These are phyloP conservation scores for Anableps anableps DNA, from an alignment of 2,797 vertebrate genomes.

Conservation along the genomic window DNA sequence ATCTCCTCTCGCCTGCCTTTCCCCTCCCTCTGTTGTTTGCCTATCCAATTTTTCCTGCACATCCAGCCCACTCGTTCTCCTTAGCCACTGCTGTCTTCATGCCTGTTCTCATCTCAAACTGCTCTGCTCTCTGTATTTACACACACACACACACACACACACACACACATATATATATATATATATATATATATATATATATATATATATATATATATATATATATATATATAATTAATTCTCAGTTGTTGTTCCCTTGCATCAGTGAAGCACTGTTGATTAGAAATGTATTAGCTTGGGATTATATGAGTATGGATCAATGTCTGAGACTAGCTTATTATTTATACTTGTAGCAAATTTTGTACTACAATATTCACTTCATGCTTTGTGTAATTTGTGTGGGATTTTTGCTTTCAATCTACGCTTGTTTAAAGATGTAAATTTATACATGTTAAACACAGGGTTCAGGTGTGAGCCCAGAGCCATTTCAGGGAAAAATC, in stretches of 20 bases:
- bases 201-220: neutral
- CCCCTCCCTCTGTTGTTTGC: slow-evolving; percentile 62
- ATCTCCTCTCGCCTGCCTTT: slow-evolving; percentile 59
- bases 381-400: slow-evolving; percentile 7
- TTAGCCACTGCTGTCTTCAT: slow-evolving; percentile 41
- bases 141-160: neutral
- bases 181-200: neutral
- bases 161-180: neutral
- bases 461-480: slow-evolving; percentile 76
- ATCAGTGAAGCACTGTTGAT: slow-evolving; percentile 34
- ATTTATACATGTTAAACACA: slow-evolving; percentile 44
- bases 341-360: neutral
- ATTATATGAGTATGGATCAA: slow-evolving; percentile 15
- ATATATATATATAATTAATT: slow-evolving; percentile 5
- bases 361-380: neutral
- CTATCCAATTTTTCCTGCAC: slow-evolving; percentile 62
- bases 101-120: slow-evolving; percentile 42
- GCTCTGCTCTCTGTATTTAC: slow-evolving; percentile 33
- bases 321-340: neutral
- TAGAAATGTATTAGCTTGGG: slow-evolving; percentile 8
- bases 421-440: slow-evolving; percentile 41
- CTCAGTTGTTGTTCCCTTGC: slow-evolving; percentile 21
- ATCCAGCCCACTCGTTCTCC: slow-evolving; percentile 46
- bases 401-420: slow-evolving; percentile 25
- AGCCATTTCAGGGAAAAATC: slow-evolving; percentile 58